Evolutionary conservation across 1,140 invertebrate species (phyloP).

Genomic region (Drosophila jambulina): DNA sequence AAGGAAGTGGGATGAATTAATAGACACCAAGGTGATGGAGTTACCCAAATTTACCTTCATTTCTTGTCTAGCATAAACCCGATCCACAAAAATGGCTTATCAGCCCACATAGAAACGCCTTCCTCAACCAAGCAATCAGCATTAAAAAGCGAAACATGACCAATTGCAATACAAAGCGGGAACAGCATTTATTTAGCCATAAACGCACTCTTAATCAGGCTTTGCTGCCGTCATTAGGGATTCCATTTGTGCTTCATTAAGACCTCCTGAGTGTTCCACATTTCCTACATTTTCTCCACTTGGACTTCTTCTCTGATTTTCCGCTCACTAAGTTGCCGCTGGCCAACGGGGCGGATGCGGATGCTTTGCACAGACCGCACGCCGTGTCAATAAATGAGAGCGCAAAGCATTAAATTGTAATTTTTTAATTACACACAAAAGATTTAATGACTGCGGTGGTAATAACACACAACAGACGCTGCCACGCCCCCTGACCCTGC

Average conservation of each 20-base stretch:
- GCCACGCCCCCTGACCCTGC: conserved; percentile 17
- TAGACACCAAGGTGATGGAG: too few species aligned
- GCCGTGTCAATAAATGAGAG: conserved; percentile 73
- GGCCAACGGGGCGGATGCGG: conserved; percentile 33
- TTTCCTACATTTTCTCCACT: conserved; percentile 23
- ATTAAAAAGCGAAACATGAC: neutral
- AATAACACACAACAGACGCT: conserved; percentile 71
- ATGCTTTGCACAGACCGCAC: conserved; percentile 23
- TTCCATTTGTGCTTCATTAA: conserved; percentile 32
- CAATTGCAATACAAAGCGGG: conserved; percentile 5
- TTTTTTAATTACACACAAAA: conserved; percentile 82
- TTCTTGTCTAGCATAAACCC: too few species aligned
- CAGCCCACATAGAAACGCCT: neutral
- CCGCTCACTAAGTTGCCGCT: conserved; percentile 15
- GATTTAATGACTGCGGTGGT: conserved; percentile 77
- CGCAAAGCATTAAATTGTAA: conserved; percentile 77
- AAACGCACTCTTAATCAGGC: conserved; percentile 33
- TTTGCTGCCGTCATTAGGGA: conserved; percentile 24
- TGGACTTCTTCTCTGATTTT: conserved; percentile 21
- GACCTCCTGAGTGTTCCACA: conserved; percentile 22
- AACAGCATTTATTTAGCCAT: conserved; percentile 32
- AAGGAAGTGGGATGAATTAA: too few species aligned
- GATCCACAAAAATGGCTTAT: neutral
- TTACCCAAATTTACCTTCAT: too few species aligned
- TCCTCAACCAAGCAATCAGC: conserved; percentile 3